Percentiles rank a stretch among this genome's conserved stretches.
Evolutionary conservation across 2,113 vertebrate species (phyloP).

Genomic region (Nibea coibor): DNA sequence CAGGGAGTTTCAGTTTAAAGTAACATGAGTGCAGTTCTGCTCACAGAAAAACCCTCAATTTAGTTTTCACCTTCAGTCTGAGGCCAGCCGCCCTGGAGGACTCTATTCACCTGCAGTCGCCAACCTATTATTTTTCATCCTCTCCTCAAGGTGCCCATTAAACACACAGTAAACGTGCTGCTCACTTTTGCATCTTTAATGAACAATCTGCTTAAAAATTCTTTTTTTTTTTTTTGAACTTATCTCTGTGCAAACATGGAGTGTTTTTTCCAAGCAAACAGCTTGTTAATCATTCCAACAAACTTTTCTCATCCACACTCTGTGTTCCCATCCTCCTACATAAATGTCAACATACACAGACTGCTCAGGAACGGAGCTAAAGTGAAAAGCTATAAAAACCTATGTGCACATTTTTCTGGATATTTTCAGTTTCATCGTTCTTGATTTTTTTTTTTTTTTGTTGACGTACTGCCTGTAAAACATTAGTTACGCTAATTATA

Average conservation of each 20-base stretch:
- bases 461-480: background rate
- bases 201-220: slow-evolving; percentile 33
- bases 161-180: slow-evolving; percentile 10
- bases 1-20: slow-evolving; percentile 14
- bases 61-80: slow-evolving; percentile 52
- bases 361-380: slow-evolving; percentile 18
- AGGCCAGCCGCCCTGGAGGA: slow-evolving; percentile 4
- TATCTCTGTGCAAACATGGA: slow-evolving; percentile 23
- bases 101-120: slow-evolving; percentile 19
- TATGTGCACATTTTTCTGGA: background rate
- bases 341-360: slow-evolving; percentile 27
- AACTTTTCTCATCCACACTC: slow-evolving; percentile 24
- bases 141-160: slow-evolving; percentile 31
- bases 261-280: slow-evolving; percentile 4
- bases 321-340: slow-evolving; percentile 14
- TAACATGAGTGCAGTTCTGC: background rate
- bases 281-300: slow-evolving; percentile 30
- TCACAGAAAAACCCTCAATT: slow-evolving; percentile 13
- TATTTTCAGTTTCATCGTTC: background rate
- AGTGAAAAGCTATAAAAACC: slow-evolving; percentile 13
- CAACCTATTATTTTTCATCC: slow-evolving; percentile 16
- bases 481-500: background rate
- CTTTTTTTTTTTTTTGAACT: background rate
- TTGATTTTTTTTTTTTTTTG: background rate
- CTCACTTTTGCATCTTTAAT: slow-evolving; percentile 35